Conservation (phyloP, 2,797 vertebrate genomes). For the Lutjanus campechanus region DNA sequence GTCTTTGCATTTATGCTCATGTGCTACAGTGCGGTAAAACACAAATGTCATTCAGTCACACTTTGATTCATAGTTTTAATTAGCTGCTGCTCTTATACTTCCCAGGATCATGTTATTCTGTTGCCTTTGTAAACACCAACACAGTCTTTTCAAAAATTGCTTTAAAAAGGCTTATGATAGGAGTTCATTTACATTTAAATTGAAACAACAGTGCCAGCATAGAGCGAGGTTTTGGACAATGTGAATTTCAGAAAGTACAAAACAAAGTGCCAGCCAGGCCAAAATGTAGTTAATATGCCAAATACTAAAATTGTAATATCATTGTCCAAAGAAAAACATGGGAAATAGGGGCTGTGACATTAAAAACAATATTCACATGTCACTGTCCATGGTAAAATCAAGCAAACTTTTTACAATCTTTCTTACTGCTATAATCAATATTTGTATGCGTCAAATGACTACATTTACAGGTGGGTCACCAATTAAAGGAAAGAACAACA, state of each 20-base stretch:
- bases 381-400: rapidly evolving
- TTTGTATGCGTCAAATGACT: too few relatives aligned
- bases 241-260: conserved; percentile 12
- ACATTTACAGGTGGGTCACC: too few relatives aligned
- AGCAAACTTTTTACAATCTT: not conserved
- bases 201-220: conserved; percentile 53
- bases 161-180: conserved; percentile 51
- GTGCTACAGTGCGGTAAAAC: conserved; percentile 31
- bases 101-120: conserved; percentile 35
- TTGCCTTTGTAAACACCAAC: conserved; percentile 43
- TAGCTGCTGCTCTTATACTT: conserved; percentile 38
- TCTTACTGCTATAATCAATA: not conserved
- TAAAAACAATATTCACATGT: not conserved
- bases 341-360: not conserved
- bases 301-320: not conserved
- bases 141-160: conserved; percentile 28
- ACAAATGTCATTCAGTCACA: conserved; percentile 52
- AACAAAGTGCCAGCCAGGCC: conserved; percentile 5
- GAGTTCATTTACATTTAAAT: conserved; percentile 81
- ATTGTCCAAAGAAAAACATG: too few relatives aligned
- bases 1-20: conserved; percentile 32
- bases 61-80: conserved; percentile 68
- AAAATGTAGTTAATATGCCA: conserved; percentile 5
- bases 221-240: conserved; percentile 4
- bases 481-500: too few relatives aligned